Evolutionary conservation across 2,113 vertebrate genomes (phyloP), one percentile per base, ranked within the genome.

Genomic region (Pseudolaguvia tuberculata): DNA sequence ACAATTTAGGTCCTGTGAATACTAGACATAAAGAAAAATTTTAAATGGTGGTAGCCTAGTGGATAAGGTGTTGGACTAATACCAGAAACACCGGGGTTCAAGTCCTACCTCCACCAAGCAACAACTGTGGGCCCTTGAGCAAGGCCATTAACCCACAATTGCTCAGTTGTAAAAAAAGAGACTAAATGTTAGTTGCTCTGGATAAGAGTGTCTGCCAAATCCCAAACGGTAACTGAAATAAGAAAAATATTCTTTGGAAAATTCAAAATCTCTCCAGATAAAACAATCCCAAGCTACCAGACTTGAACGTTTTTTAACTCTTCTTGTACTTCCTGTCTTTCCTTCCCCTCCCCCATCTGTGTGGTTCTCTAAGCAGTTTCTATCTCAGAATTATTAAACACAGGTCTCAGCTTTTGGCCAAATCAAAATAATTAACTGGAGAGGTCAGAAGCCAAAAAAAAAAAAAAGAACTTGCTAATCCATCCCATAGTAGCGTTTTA

Each of bases 381-480:
- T 85, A 85, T 87, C 88, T 88, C 86, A 84, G 89, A 85, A 88
- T 88, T 86, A 90, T 90, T 90, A 91, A 91, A 90, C 83, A 81
- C 84, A 88, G 86, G 84, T 83, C 88, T 62, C 71, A 81, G 86
- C 81, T 88, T 91, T 87, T 88, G 87, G 91, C 88, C 90, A 89
- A 88, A 91, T 91, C 89, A 90, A 89, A 89, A 91, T 92, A 91
- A 91, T 92, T 89, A 91, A 90, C 89, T 91, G 85, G 81, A 89
- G 88, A 88, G 91, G 89, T 92, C 88, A 91, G 87, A 89, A 89
- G 87, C 88, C 91, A 91, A 91, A 89, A 85, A 90, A 90, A 91
- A 90, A 85, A 90, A 91, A 90, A 83, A 84, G 73, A 56, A 77
- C 84, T 80, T 81, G 70, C 87, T 91, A 92, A 91, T 91, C 90